Conservation (phyloP, 2,797 vertebrate genomes). For the Enteromius radiatus region DNA sequence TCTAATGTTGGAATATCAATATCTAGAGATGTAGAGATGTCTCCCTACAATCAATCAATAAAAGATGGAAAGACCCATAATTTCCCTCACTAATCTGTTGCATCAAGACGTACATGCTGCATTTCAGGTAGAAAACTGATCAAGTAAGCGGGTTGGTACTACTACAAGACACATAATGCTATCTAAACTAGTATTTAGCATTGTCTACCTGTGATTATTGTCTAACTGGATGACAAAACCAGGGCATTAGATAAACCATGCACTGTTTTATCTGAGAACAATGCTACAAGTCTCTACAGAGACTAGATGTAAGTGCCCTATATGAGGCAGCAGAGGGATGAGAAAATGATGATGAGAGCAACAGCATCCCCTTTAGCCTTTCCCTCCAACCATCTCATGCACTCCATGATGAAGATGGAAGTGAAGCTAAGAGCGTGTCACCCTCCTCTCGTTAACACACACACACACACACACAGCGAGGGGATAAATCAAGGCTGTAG, state of each 20-base stretch:
- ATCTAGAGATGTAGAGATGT: too few relatives aligned
- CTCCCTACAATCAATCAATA: not conserved
- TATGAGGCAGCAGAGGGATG: conserved; percentile 15
- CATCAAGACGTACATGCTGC: not conserved
- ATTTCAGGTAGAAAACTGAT: not conserved
- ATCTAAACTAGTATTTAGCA: not conserved
- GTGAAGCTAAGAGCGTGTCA: conserved; percentile 61
- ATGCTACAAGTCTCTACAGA: not conserved
- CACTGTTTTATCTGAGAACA: not conserved
- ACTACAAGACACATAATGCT: not conserved
- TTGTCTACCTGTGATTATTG: not conserved
- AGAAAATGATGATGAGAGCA: conserved; percentile 40
- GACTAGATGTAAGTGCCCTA: conserved; percentile 4
- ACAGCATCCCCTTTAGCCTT: conserved; percentile 46
- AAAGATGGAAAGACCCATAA: not conserved
- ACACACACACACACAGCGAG: conserved; percentile 41
- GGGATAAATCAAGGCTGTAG: conserved; percentile 90
- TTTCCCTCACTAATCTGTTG: not conserved
- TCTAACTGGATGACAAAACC: not conserved
- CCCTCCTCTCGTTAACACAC: conserved; percentile 73
- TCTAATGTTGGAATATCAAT: not conserved
- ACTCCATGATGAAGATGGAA: conserved; percentile 57
- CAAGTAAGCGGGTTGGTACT: not conserved
- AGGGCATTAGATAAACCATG: not conserved
- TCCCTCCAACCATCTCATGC: conserved; percentile 32